Evolutionary conservation across 2,797 vertebrate genomes (phyloP), one percentile per base, ranked within the genome.

Genomic region (Bufotes viridis): DNA sequence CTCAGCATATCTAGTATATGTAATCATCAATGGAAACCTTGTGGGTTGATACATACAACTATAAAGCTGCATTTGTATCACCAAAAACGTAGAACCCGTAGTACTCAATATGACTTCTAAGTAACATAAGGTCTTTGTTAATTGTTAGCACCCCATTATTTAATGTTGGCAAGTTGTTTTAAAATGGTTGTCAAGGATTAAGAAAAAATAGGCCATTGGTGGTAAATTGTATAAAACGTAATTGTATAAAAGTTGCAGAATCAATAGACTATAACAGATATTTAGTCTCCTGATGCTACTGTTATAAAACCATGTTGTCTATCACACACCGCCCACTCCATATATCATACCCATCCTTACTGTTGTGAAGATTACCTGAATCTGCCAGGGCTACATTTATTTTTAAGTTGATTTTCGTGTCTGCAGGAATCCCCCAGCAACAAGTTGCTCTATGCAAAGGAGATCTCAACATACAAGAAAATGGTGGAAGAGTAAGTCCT

Each of bases 401-500:
- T 49, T 2, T 10, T n/a, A n/a, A n/a, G n/a, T n/a, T n/a, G 1
- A 78, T 82, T 75, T 76, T 0, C 1, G 8, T n/a, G 2, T 87
- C 91, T 82, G 12, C 92, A 99, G 98, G 98, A 99, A 94, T 99
- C 98, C 74, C 98, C 98, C 0, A 99, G 98, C 96, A 99, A 99
- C 96, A 99, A 99, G 92, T 95, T 99, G 93, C 97, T 99, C 93
- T 99, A 99, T 79, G 98, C 98, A 76, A 99, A 99, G 95, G 98
- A 99, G 94, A 99, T 99, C 94, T 99, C 96, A 87, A 97, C 97
- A 24, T 99, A 99, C 78, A 99, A 99, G 95, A 99, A 99, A 94
- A 99, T 99, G 98, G 98, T 99, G 92, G 98, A 99, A 90, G 97
- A 99, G 98, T 99, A 95, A 97, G 98, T 97, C 2, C 3, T 14